These are phyloP conservation scores for Tetraneura akinire DNA, from an alignment of 1,140 invertebrate species.

Conservation along the genomic window DNA sequence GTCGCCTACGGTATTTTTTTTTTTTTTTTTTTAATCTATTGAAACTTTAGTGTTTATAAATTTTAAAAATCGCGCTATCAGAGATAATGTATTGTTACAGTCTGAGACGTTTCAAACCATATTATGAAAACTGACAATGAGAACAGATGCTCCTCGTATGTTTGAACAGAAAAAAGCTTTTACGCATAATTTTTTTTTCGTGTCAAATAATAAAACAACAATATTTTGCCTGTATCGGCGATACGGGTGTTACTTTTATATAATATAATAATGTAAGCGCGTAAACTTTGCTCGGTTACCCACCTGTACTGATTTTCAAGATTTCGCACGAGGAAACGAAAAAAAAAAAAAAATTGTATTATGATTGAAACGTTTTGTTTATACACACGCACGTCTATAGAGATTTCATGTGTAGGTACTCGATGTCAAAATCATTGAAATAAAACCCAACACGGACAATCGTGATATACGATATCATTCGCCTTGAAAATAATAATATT, in stretches of 20 bases:
- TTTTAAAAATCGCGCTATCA: too few relatives aligned
- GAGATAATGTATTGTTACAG: too few relatives aligned
- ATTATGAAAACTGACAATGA: neutral
- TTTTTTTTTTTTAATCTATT: too few relatives aligned
- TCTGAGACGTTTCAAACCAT: too few relatives aligned
- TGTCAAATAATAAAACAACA: constrained; percentile 29
- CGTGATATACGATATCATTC: too few relatives aligned
- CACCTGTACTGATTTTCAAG: neutral
- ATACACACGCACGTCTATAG: neutral
- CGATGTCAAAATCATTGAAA: neutral
- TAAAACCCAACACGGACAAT: neutral
- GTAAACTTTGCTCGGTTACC: too few relatives aligned
- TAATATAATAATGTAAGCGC: too few relatives aligned
- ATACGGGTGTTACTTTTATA: too few relatives aligned
- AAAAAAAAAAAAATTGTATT: neutral
- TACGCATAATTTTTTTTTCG: constrained; percentile 10
- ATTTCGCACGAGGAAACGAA: too few relatives aligned
- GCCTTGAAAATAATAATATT: too few relatives aligned
- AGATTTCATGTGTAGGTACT: neutral
- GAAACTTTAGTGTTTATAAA: too few relatives aligned
- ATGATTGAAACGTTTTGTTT: constrained; percentile 9
- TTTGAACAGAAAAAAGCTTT: constrained; percentile 30
- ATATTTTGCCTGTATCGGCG: neutral
- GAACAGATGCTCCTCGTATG: neutral
- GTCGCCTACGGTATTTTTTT: too few relatives aligned